Evolutionary conservation across 2,113 vertebrate species (phyloP).

Genomic region (Oncorhynchus keta): DNA sequence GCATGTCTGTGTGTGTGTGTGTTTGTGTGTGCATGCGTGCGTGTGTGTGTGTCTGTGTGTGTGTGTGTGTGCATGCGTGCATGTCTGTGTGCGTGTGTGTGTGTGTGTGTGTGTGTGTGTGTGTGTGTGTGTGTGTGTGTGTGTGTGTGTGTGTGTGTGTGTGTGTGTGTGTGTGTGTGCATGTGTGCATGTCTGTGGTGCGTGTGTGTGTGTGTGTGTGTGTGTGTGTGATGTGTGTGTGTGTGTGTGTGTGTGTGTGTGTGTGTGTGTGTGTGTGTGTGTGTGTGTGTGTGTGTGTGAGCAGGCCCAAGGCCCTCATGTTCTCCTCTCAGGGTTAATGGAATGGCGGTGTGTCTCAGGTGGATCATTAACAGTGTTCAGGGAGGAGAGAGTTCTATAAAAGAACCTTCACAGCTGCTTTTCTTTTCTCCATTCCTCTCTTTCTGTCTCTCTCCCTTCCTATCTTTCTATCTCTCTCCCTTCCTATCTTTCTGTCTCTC

Average conservation of each 20-base stretch:
- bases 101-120: not conserved
- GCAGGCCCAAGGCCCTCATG: not conserved
- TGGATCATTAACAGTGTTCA: not conserved
- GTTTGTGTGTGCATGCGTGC: too few species aligned
- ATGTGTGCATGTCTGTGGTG: too few species aligned
- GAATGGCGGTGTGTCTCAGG: not conserved
- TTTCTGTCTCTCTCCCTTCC: not conserved
- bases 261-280: not conserved
- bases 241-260: not conserved
- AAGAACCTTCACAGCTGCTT: not conserved
- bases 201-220: too few species aligned
- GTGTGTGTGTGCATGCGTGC: not conserved
- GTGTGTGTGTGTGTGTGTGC: not conserved
- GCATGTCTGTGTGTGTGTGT: too few species aligned
- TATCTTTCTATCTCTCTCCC: too few species aligned
- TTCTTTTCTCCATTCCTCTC: not conserved
- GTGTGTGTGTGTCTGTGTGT: too few species aligned
- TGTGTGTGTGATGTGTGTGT: not conserved
- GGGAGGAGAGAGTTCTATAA: not conserved
- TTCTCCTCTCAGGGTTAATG: not conserved
- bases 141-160: conserved; percentile 4
- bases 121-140: conserved; percentile 1
- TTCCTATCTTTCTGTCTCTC: not conserved
- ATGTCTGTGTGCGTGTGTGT: too few species aligned
- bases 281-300: conserved; percentile 5